Evolutionary conservation across 2,888 invertebrate genomes (phyloP).

Genomic region (Plagodis dolabraria): DNA sequence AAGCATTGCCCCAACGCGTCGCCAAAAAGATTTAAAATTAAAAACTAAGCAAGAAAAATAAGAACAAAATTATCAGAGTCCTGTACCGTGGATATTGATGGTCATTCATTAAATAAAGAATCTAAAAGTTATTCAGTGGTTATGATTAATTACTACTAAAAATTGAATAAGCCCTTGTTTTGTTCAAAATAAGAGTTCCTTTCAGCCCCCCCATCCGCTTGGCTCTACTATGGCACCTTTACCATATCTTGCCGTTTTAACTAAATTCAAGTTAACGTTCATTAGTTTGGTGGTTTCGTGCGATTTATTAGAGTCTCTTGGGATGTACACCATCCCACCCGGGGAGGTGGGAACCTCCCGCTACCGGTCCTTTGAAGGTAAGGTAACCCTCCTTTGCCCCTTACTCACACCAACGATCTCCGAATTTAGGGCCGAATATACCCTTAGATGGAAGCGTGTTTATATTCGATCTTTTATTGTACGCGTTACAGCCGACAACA

Average conservation of each 20-base stretch:
- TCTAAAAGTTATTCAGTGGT: no score
- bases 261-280: slow-evolving; percentile 8
- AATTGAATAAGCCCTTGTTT: no score
- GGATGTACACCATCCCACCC: background rate
- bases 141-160: no score
- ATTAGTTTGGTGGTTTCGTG: slow-evolving; percentile 10
- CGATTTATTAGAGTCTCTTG: slow-evolving; percentile 8
- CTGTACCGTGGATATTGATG: no score
- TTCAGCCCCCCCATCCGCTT: background rate
- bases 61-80: no score
- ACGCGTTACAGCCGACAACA: background rate
- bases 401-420: slow-evolving; percentile 2
- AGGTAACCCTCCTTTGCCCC: background rate
- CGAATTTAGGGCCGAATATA: slow-evolving; percentile 8
- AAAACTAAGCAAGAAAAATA: no score
- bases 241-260: background rate
- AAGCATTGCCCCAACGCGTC: no score
- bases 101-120: no score
- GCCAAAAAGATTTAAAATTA: no score
- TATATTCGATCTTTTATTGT: slow-evolving; percentile 8
- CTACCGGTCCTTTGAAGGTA: slow-evolving; percentile 7
- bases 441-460: slow-evolving; percentile 5
- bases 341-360: background rate
- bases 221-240: background rate
- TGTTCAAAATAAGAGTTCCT: no score